These are phyloP conservation scores for Lepisosteus oculatus DNA, from an alignment of 2,113 vertebrate genomes.

Conservation along the genomic window DNA sequence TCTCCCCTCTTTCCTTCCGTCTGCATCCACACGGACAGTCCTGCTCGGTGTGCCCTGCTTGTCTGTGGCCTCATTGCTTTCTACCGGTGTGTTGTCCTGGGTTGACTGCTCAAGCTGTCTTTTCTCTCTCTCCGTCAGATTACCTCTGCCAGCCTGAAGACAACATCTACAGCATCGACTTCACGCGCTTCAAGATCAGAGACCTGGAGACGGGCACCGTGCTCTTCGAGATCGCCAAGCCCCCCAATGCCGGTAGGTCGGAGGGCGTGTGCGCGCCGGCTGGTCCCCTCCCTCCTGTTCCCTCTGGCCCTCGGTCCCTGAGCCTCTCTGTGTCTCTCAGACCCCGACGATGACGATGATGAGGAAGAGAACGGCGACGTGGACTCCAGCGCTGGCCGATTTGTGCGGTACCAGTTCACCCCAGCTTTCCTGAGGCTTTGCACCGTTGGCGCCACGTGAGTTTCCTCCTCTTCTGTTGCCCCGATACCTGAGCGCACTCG, in stretches of 20 bases:
- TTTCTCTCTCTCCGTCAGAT: too few relatives aligned
- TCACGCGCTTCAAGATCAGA: constrained; percentile 96
- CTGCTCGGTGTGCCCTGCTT: too few relatives aligned
- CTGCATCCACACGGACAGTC: too few relatives aligned
- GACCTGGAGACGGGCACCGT: constrained; percentile 92
- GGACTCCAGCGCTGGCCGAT: constrained; percentile 85
- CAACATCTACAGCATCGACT: constrained; percentile 93
- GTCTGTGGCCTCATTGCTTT: too few relatives aligned
- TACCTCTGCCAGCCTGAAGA: constrained; percentile 95
- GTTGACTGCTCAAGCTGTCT: too few relatives aligned
- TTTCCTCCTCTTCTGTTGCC: constrained; percentile 22
- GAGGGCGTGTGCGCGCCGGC: too few relatives aligned
- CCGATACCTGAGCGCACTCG: too few relatives aligned
- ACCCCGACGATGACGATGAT: constrained; percentile 68
- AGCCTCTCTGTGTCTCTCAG: constrained; percentile 51
- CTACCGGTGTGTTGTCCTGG: too few relatives aligned
- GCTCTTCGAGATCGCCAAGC: constrained; percentile 97
- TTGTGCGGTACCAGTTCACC: constrained; percentile 97
- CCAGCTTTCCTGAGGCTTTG: constrained; percentile 89
- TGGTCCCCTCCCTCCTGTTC: not conserved
- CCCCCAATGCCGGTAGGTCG: constrained; percentile 74
- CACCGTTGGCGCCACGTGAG: constrained; percentile 96
- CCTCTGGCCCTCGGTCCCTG: not conserved
- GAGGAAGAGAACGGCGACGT: constrained; percentile 72
- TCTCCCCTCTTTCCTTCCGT: too few relatives aligned